Evolutionary conservation across 1,140 invertebrate genomes (phyloP), one percentile per base, ranked within the genome.

Genomic region (Drosophila ercepeae): DNA sequence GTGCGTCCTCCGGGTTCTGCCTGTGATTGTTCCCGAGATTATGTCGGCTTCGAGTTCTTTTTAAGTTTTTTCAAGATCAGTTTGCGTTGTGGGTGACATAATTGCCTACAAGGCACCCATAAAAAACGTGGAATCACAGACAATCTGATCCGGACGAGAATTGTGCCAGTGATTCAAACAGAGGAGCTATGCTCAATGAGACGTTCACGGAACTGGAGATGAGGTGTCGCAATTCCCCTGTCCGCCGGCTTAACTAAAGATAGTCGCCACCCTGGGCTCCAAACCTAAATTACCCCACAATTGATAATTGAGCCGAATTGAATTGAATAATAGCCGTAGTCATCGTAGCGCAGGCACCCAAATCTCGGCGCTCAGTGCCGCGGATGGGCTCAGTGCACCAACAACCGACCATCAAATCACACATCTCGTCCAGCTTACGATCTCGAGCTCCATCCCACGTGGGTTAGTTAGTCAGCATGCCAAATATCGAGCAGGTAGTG

Each of bases 401-500:
- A 18, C 53, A 57, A 54, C 52, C 36, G 42, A 75, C 45, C 72
- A 45, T 53, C 61, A 49, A 52, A 52, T 61, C 69, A 57, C 53
- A 14, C 16, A 63, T 50, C 23, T 27, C 36, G 27, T 36, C 59
- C 27, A 42, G 45, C 27, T 9, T 18, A 32, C 27, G 48, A 48
- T 14, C 36, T 39, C 36, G 36, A 39, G n/a, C 36, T 13, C 36
- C 36, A 39, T 16, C 11, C 42, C 9, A 25, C n/a, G 19, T 50
- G 51, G 42, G 29, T 36, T 45, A 50, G 29, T 36, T 45, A 50
- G 45, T 16, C 41, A 73, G 54, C 46, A 91, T 91, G 86, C 44
- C 91, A 14, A 88, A 91, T 32, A 94, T 95, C 4, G 92, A 93
- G 3, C 92, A 94, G 53, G 92, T 95, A 23, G 92, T 93, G 45